Evolutionary conservation across 1,140 invertebrate species (phyloP), one percentile per base, ranked within the genome.

Genomic region (Pseudomyrmex concolor): DNA sequence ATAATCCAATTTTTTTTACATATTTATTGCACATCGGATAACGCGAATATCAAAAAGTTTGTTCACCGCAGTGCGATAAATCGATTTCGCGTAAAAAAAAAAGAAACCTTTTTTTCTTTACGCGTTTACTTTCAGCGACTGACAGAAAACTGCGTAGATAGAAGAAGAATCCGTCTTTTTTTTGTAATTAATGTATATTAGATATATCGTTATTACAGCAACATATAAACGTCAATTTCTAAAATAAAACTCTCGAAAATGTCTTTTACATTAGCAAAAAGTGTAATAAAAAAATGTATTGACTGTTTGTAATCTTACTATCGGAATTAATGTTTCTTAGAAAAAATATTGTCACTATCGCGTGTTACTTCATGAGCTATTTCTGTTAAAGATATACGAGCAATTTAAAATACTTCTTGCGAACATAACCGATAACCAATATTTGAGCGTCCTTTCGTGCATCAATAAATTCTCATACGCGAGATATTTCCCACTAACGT

Each of bases 401-500:
- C 43, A 4, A 0, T 55, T 55, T 17, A 13, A 64, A n/a, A 15
- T 54, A 55, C 43, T 74, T 2, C 15, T 50, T 25, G 45, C 19
- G 22, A 62, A 74, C 48, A 2, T 19, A 34, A 34, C 5, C 9
- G 8, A 8, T 55, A 17, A 74, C 15, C 48, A 54, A 51, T 10
- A 15, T 68, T 9, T 2, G 2, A 68, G n/a, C 43, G 25, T 45
- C n/a, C 19, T 50, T 51, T 76, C n/a, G 10, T 54, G 22, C 59
- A 43, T 74, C 72, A 66, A 77, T 66, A 76, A 64, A 13, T 55
- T 12, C 4, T 55, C 17, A 55, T 66, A 66, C 8, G 25, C 48
- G n/a, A 66, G 10, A 77, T 77, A 77, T 55, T 66, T 77, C 13
- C 48, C 1, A 55, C n/a, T 19, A 25, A 66, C 62, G 22, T 54